Evolutionary conservation across 2,797 vertebrate species (phyloP).

Genomic region (Muscicapa striata): DNA sequence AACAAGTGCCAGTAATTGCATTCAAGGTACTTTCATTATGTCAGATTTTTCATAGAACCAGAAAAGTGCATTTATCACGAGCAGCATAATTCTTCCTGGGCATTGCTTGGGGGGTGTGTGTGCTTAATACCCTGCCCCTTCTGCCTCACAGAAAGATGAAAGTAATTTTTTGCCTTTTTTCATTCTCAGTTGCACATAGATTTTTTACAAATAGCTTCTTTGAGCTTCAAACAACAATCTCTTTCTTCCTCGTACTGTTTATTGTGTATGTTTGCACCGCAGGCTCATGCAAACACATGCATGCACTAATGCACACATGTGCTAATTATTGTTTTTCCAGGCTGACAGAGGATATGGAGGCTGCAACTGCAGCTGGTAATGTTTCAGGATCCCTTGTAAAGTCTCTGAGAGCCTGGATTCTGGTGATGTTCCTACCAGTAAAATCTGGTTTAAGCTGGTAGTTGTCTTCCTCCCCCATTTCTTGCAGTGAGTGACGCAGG

Average conservation of each 20-base stretch:
- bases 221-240: constrained; percentile 20
- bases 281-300: constrained; percentile 31
- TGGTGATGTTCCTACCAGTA: constrained; percentile 70
- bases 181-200: constrained; percentile 7
- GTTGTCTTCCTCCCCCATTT: constrained; percentile 33
- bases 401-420: constrained; percentile 51
- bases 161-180: constrained; percentile 42
- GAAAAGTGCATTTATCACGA: constrained; percentile 68
- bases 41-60: constrained; percentile 74
- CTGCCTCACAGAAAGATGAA: constrained; percentile 35
- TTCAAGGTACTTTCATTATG: constrained; percentile 75
- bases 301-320: background rate
- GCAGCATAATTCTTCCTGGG: constrained; percentile 38
- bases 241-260: background rate
- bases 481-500: constrained; percentile 74
- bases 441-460: constrained; percentile 75
- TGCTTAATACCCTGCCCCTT: constrained; percentile 22
- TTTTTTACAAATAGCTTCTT: constrained; percentile 53
- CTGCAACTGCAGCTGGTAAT: constrained; percentile 21
- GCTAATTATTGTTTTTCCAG: constrained; percentile 34
- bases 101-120: background rate
- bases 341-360: background rate
- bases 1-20: constrained; percentile 73
- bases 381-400: constrained; percentile 55
- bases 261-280: constrained; percentile 6